Conservation (phyloP, 2,797 vertebrate genomes). For the Sylvia borin region DNA sequence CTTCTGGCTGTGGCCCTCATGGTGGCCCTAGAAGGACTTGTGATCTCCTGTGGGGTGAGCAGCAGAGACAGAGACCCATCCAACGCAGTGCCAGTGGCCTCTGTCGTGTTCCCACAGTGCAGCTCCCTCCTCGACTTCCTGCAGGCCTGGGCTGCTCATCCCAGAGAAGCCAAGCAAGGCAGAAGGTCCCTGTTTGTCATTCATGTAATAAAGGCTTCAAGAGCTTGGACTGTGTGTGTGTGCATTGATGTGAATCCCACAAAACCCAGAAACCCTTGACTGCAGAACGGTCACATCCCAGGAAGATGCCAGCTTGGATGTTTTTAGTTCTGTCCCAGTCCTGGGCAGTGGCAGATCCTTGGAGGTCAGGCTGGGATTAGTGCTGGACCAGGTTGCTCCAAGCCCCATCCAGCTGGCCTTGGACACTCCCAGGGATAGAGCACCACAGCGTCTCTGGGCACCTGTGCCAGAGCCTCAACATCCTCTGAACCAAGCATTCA, state of each 20-base stretch:
- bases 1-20: not conserved
- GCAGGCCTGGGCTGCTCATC: not conserved
- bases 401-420: not conserved
- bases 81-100: not conserved
- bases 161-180: not conserved
- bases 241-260: not conserved
- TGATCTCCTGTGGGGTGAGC: not conserved
- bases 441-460: not conserved
- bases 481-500: not conserved
- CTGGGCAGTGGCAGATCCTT: not conserved
- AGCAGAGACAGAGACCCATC: not conserved
- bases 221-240: not conserved
- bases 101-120: rapidly evolving
- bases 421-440: not conserved
- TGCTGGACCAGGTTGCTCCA: not conserved
- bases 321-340: not conserved
- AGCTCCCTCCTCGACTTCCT: not conserved
- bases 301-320: not conserved
- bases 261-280: not conserved
- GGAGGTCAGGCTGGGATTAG: not conserved
- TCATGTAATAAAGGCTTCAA: slow-evolving; percentile 17
- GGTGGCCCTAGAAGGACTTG: not conserved
- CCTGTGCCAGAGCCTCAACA: not conserved
- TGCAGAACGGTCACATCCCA: not conserved
- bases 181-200: not conserved